These are phyloP conservation scores for Drosophila lacicola DNA, from an alignment of 2,888 invertebrate species.

Conservation along the genomic window DNA sequence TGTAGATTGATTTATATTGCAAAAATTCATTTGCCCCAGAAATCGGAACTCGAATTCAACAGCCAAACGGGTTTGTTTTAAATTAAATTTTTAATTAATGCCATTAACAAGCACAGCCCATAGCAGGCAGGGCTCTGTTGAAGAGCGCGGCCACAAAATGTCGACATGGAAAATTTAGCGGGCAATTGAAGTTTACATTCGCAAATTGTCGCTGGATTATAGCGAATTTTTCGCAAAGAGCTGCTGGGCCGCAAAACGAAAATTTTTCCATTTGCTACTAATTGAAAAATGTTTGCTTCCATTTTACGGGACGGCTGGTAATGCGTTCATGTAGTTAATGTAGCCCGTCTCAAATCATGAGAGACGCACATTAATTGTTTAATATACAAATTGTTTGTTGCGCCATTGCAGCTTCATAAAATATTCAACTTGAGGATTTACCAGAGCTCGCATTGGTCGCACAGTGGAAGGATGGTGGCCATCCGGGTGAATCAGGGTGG, in stretches of 20 bases:
- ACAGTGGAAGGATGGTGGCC: not conserved
- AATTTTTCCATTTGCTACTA: conserved; percentile 66
- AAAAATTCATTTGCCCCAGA: conserved; percentile 25
- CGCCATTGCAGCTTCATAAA: conserved; percentile 46
- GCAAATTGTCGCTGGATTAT: conserved; percentile 53
- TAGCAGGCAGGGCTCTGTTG: not conserved
- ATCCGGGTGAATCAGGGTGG: conserved; percentile 15
- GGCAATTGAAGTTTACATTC: conserved; percentile 78
- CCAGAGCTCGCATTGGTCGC: conserved; percentile 15
- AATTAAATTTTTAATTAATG: conserved; percentile 79
- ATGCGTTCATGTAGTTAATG: conserved; percentile 30
- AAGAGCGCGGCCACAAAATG: conserved; percentile 45
- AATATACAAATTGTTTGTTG: conserved; percentile 61
- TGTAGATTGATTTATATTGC: conserved; percentile 41
- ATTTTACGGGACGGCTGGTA: too few relatives aligned
- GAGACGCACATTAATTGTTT: conserved; percentile 68
- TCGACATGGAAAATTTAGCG: conserved; percentile 72
- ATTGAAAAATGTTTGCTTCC: conserved; percentile 52
- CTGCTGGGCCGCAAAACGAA: conserved; percentile 46
- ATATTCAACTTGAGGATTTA: conserved; percentile 57
- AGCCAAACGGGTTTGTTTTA: conserved; percentile 45
- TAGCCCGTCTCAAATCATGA: conserved; percentile 51
- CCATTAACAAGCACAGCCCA: conserved; percentile 62
- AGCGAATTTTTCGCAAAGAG: conserved; percentile 16
- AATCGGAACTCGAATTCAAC: conserved; percentile 31